A percentile compares a stretch with the other conserved stretches of the same genome.
phyloP scores from a whole-genome alignment of 2,888 invertebrate genomes.

The Venusia cambrica region DNA sequence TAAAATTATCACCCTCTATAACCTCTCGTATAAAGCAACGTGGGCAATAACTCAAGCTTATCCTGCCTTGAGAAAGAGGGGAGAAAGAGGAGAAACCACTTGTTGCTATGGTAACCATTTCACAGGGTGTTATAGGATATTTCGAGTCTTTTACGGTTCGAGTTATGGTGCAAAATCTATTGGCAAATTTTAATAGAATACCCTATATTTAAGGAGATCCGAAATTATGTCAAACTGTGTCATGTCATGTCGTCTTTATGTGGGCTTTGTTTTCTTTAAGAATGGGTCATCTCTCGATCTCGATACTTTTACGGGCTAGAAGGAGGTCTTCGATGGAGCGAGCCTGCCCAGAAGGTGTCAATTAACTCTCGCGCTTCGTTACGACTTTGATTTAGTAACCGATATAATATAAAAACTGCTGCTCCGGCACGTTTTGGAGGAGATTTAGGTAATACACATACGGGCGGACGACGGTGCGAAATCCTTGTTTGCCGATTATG shows the following conservation, averaged over 20 bases:
- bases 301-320: too few relatives aligned
- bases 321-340: too few relatives aligned
- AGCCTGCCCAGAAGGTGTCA: too few relatives aligned
- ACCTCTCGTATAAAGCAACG: conserved; percentile 38
- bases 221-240: conserved; percentile 40
- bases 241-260: conserved; percentile 28
- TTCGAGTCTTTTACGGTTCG: conserved; percentile 16
- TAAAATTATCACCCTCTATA: conserved; percentile 13
- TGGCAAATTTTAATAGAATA: conserved; percentile 11
- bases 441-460: too few relatives aligned
- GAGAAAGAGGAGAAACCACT: conserved; percentile 48
- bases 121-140: conserved; percentile 31
- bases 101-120: conserved; percentile 62
- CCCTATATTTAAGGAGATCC: conserved; percentile 34
- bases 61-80: conserved; percentile 40
- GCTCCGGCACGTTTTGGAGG: too few relatives aligned
- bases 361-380: too few relatives aligned
- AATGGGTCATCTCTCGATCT: too few relatives aligned
- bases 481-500: too few relatives aligned
- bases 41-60: conserved; percentile 60
- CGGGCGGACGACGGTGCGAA: too few relatives aligned
- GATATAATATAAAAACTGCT: too few relatives aligned
- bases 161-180: conserved; percentile 23
- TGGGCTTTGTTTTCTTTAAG: conserved; percentile 13
- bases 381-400: too few relatives aligned